phyloP scores from a whole-genome alignment of 2,888 invertebrate genomes.

The Trichopria drosophilae region DNA sequence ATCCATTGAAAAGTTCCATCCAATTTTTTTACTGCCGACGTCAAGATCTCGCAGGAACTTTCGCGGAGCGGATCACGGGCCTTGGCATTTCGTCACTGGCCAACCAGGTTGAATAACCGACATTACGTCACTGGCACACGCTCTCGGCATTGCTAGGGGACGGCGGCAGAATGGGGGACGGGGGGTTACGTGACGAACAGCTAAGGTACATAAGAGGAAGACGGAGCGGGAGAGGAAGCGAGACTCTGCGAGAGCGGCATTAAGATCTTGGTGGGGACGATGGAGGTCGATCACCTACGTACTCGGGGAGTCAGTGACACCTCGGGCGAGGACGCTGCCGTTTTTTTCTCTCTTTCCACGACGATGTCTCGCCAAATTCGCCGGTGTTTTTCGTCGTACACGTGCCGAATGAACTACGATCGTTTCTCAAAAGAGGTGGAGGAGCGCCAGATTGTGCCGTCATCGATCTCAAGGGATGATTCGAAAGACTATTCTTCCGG shows the following conservation, averaged over 20 bases:
- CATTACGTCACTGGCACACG: constrained; percentile 56
- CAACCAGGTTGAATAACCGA: constrained; percentile 58
- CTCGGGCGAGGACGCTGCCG: constrained; percentile 39
- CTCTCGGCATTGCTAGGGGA: constrained; percentile 34
- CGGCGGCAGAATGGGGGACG: constrained; percentile 31
- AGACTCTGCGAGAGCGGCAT: constrained; percentile 25
- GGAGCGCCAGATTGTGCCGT: too few species aligned
- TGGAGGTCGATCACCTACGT: constrained; percentile 59
- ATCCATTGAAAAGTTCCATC: too few species aligned
- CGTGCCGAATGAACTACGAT: too few species aligned
- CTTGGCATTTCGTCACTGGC: constrained; percentile 56
- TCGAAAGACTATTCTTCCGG: too few species aligned
- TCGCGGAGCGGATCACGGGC: constrained; percentile 42
- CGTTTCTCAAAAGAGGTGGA: too few species aligned
- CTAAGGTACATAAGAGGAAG: constrained; percentile 32
- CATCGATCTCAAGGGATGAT: too few species aligned
- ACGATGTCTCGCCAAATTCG: constrained; percentile 34
- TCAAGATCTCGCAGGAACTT: too few species aligned
- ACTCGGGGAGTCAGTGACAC: constrained; percentile 59
- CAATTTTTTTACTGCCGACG: too few species aligned
- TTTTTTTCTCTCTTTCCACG: constrained; percentile 35
- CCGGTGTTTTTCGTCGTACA: constrained; percentile 24
- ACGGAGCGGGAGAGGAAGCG: constrained; percentile 3
- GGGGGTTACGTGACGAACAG: constrained; percentile 36
- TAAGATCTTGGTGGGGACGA: constrained; percentile 48